These are phyloP conservation scores for Heliothis peltigera DNA, from an alignment of 2,888 invertebrate species.

Conservation along the genomic window DNA sequence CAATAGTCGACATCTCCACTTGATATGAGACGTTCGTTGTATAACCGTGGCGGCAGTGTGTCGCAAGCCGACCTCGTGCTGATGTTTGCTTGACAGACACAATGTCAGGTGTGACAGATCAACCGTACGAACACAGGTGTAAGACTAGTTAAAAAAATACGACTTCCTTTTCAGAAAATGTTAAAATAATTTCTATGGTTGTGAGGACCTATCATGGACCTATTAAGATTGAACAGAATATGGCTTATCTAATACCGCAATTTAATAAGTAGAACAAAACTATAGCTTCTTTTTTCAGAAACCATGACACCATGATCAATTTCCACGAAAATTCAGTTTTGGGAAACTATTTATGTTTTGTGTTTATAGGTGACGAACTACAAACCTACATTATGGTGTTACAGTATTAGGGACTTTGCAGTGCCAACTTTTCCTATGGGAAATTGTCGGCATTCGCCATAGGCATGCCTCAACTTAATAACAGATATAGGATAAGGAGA, in stretches of 20 bases:
- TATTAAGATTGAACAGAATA: not conserved
- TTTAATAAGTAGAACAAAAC: not conserved
- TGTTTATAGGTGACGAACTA: slow-evolving; percentile 30
- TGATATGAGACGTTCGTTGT: slow-evolving; percentile 8
- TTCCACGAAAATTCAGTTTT: slow-evolving; percentile 18
- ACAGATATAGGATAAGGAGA: too few species aligned
- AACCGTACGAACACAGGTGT: slow-evolving; percentile 21
- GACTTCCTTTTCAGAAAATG: not conserved
- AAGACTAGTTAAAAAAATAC: not conserved
- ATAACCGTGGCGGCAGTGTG: slow-evolving; percentile 58
- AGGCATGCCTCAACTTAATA: too few species aligned
- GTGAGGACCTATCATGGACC: too few species aligned
- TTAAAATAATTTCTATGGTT: too few species aligned
- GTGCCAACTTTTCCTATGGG: too few species aligned
- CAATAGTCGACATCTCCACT: slow-evolving; percentile 23
- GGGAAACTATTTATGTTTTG: slow-evolving; percentile 17
- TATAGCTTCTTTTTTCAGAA: not conserved
- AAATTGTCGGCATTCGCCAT: too few species aligned
- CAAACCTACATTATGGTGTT: not conserved
- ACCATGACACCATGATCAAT: not conserved
- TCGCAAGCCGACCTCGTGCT: slow-evolving; percentile 64
- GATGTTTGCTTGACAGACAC: slow-evolving; percentile 58
- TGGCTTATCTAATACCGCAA: too few species aligned
- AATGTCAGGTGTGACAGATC: slow-evolving; percentile 65
- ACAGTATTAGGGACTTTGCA: not conserved